A percentile compares a stretch with the other conserved stretches of the same genome.
Evolutionary conservation across 2,797 vertebrate genomes (phyloP).

Genomic region (Pseudochaenichthys georgianus): DNA sequence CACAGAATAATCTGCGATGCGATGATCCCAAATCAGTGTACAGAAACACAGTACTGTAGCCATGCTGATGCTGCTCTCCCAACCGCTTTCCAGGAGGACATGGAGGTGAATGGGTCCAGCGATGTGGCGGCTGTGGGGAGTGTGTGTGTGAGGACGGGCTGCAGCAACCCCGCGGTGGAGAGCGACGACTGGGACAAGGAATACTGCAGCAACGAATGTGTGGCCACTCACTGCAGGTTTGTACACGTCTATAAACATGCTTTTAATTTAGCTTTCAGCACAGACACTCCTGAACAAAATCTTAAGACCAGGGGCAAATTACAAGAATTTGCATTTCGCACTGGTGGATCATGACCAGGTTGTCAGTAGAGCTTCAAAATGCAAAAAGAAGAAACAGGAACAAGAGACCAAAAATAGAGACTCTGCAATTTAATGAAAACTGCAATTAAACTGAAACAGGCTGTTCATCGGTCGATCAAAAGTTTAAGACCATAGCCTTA

Average conservation of each 20-base stretch:
- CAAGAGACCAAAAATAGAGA: no score
- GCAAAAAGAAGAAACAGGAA: no score
- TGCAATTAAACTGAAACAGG: no score
- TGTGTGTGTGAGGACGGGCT: slow-evolving; percentile 89
- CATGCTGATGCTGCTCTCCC: background rate
- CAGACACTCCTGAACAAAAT: background rate
- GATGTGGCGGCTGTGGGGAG: slow-evolving; percentile 56
- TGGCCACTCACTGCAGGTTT: slow-evolving; percentile 91
- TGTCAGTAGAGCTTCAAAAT: no score
- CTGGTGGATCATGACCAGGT: no score
- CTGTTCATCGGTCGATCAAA: no score
- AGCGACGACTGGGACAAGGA: slow-evolving; percentile 92
- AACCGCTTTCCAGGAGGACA: slow-evolving; percentile 81
- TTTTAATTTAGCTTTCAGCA: background rate
- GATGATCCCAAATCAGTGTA: no score
- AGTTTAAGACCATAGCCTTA: no score
- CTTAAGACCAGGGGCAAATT: no score
- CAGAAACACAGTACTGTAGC: background rate
- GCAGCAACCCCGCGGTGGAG: slow-evolving; percentile 87
- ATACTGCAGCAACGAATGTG: slow-evolving; percentile 94
- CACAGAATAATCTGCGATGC: no score
- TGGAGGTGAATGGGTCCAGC: slow-evolving; percentile 86
- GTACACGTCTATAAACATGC: slow-evolving; percentile 14
- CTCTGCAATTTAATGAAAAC: no score
- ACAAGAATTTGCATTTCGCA: no score